These are phyloP conservation scores for Himalopsyche tibetana DNA, from an alignment of 2,888 invertebrate species.

Conservation along the genomic window DNA sequence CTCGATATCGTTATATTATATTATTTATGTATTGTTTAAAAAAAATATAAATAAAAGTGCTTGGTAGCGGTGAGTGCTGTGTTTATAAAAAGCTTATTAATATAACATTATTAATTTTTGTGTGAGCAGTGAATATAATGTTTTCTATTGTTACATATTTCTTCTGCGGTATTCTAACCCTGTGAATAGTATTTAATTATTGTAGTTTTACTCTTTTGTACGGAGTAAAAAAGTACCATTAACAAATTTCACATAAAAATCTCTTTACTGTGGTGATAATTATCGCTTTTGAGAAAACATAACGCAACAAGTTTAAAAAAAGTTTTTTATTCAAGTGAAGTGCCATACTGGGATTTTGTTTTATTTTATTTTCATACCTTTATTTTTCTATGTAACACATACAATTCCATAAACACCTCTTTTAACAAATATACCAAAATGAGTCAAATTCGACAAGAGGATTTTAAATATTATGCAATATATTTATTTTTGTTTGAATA, in stretches of 20 bases:
- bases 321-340: constrained; percentile 45
- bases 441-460: too few relatives aligned
- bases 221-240: constrained; percentile 13
- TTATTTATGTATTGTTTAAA: background rate
- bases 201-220: constrained; percentile 46
- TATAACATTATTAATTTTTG: constrained; percentile 54
- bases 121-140: constrained; percentile 47
- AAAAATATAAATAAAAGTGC: constrained; percentile 49
- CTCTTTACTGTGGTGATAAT: constrained; percentile 45
- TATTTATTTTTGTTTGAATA: too few relatives aligned
- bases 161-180: constrained; percentile 33
- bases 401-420: background rate
- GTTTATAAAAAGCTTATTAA: constrained; percentile 46
- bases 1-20: background rate
- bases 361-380: background rate
- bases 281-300: constrained; percentile 29
- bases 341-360: background rate
- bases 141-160: constrained; percentile 40
- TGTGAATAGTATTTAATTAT: constrained; percentile 46
- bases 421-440: too few relatives aligned
- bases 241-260: constrained; percentile 36
- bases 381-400: background rate
- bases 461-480: too few relatives aligned
- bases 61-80: constrained; percentile 53
- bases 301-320: constrained; percentile 40